Conservation (phyloP, 2,888 invertebrate species). For the Coecobrya sp. region DNA sequence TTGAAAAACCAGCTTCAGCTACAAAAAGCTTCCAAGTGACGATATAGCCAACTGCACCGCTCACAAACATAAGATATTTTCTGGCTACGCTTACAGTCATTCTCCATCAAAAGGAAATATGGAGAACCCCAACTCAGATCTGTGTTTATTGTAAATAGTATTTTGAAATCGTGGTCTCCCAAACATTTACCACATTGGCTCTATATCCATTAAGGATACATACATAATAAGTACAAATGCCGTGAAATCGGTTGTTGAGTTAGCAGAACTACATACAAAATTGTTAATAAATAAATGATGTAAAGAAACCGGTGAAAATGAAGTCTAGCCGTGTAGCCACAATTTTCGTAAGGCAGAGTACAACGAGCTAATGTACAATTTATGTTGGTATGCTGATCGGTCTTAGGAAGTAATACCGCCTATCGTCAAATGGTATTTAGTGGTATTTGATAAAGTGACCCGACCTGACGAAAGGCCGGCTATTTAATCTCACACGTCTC, state of each 20-base stretch:
- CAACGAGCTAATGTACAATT: not conserved
- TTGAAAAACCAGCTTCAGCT: not conserved
- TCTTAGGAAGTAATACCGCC: not conserved
- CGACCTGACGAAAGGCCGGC: slow-evolving; percentile 59
- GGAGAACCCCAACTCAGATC: no score
- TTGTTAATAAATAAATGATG: not conserved
- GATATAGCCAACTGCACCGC: not conserved
- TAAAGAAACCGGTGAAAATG: not conserved
- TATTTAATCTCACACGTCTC: slow-evolving; percentile 59
- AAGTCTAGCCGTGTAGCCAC: not conserved
- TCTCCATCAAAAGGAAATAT: not conserved
- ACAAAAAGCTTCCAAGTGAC: not conserved
- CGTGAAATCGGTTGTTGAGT: no score
- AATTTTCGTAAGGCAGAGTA: not conserved
- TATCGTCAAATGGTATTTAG: not conserved
- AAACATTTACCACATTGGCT: not conserved
- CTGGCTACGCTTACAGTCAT: no score
- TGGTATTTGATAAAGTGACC: slow-evolving; percentile 25
- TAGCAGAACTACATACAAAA: no score
- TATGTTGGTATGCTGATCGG: not conserved
- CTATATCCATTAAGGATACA: no score
- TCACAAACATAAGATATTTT: not conserved
- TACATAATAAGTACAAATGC: no score
- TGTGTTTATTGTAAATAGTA: not conserved
- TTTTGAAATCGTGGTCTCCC: not conserved